phyloP scores from a whole-genome alignment of 1,140 invertebrate species.

The Musca domestica region DNA sequence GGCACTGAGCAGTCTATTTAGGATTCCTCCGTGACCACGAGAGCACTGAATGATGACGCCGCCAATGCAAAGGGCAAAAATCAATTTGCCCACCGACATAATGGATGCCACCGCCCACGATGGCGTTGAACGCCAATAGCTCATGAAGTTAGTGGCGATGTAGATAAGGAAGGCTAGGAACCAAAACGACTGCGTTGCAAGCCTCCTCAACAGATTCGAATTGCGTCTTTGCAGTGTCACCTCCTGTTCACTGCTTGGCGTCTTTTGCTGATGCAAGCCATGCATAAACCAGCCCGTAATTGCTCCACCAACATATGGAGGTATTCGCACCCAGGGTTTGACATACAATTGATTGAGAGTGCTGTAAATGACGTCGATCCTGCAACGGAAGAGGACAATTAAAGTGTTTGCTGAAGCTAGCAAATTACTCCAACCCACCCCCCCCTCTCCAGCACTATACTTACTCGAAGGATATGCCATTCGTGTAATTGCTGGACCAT shows the following conservation, averaged over 20 bases:
- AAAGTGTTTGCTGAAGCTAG: too few relatives aligned
- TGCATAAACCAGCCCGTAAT: conserved; percentile 29
- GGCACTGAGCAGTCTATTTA: conserved; percentile 23
- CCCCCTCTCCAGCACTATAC: conserved; percentile 11
- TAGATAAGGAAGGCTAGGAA: conserved; percentile 31
- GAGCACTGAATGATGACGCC: conserved; percentile 30
- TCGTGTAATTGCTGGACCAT: conserved; percentile 27
- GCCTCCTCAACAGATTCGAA: conserved; percentile 19
- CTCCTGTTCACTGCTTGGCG: conserved; percentile 19
- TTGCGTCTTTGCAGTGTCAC: neutral
- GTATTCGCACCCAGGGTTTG: conserved; percentile 31
- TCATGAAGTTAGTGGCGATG: conserved; percentile 33
- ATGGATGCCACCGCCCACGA: conserved; percentile 30
- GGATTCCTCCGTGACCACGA: conserved; percentile 28
- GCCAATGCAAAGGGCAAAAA: conserved; percentile 43
- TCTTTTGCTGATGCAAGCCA: neutral
- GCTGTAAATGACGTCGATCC: conserved; percentile 27
- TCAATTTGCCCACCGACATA: conserved; percentile 38
- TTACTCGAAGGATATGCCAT: conserved; percentile 34
- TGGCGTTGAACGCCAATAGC: conserved; percentile 31
- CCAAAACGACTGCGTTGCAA: conserved; percentile 35
- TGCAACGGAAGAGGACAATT: conserved; percentile 1
- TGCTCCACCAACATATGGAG: conserved; percentile 29
- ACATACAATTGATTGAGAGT: conserved; percentile 31
- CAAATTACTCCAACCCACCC: too few relatives aligned